Percentiles rank a stretch among this genome's conserved stretches.
Evolutionary conservation across 2,113 vertebrate genomes (phyloP).

Genomic region (Chelonoidis abingdonii): DNA sequence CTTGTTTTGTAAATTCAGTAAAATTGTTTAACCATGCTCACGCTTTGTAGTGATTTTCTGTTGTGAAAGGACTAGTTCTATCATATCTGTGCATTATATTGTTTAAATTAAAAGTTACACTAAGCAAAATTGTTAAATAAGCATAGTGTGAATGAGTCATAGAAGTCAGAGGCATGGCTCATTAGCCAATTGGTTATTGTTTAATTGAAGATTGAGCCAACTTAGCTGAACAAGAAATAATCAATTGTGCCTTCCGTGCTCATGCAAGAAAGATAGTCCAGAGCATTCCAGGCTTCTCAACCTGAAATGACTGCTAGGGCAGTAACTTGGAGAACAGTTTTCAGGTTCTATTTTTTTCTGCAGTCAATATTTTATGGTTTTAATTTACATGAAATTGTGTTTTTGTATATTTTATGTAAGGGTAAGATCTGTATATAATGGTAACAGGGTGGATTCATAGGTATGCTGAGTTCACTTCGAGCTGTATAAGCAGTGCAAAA

Average conservation of each 20-base stretch:
- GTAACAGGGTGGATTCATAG: too few species aligned
- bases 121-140: not conserved
- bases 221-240: not conserved
- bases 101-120: not conserved
- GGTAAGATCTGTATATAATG: too few species aligned
- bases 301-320: not conserved
- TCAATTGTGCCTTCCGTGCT: not conserved
- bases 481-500: too few species aligned
- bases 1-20: not conserved
- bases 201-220: not conserved
- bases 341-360: not conserved
- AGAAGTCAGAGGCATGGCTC: not conserved
- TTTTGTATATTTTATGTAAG: too few species aligned
- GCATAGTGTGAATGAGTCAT: not conserved
- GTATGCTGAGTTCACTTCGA: too few species aligned
- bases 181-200: not conserved
- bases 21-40: too few species aligned
- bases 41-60: too few species aligned
- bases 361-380: too few species aligned
- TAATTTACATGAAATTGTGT: too few species aligned
- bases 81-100: not conserved
- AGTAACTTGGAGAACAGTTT: not conserved
- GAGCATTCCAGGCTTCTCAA: not conserved
- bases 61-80: too few species aligned
- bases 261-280: not conserved